A percentile compares a stretch with the other conserved stretches of the same genome.
Conservation (phyloP, 1,140 invertebrate species). For the Phenacoccus solenopsis region DNA sequence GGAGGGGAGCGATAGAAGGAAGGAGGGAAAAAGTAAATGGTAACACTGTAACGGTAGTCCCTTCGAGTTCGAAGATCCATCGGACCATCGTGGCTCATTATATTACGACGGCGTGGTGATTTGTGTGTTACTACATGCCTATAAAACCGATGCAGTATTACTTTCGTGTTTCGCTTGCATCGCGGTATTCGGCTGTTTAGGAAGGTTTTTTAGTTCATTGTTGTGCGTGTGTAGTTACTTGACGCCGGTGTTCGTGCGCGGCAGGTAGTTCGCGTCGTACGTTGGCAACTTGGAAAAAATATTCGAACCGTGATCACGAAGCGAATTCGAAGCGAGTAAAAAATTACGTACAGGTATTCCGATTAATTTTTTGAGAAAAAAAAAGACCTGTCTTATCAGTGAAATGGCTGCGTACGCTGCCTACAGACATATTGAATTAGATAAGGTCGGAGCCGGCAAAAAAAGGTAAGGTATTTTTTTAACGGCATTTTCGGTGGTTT, state of each 20-base stretch:
- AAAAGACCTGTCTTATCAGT: not conserved
- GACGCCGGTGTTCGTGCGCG: not conserved
- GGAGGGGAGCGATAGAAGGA: too few relatives aligned
- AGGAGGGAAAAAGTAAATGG: too few relatives aligned
- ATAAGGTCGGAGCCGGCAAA: slow-evolving; percentile 55
- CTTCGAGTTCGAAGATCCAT: not conserved
- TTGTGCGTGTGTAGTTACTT: slow-evolving; percentile 1
- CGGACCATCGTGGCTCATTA: not conserved
- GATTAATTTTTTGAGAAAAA: too few relatives aligned
- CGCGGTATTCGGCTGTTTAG: not conserved
- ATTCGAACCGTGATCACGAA: too few relatives aligned
- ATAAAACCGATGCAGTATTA: not conserved
- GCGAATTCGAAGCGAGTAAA: too few relatives aligned
- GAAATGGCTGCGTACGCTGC: slow-evolving; percentile 52
- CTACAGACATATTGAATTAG: slow-evolving; percentile 54
- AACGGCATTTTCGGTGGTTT: not conserved
- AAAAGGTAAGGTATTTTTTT: slow-evolving; percentile 40
- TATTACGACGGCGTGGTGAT: not conserved
- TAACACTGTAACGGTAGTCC: not conserved
- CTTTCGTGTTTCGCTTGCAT: not conserved
- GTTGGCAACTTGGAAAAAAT: too few relatives aligned
- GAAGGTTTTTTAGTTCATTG: not conserved
- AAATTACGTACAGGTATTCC: too few relatives aligned
- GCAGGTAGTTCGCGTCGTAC: not conserved
- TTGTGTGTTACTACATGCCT: not conserved